Conservation (phyloP, 2,888 invertebrate genomes). For the Microctonus hyperodae region DNA sequence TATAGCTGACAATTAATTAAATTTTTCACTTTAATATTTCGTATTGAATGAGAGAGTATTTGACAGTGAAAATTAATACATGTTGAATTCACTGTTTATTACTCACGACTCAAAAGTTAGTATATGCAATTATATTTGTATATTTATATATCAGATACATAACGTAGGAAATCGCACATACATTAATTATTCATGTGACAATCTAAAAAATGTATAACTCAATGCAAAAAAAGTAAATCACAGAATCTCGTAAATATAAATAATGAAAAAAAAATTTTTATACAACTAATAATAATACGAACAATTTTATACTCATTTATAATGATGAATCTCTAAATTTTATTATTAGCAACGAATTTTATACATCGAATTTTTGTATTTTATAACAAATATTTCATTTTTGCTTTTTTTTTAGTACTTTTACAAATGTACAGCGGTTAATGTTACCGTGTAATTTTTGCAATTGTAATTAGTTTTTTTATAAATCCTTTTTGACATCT, state of each 20-base stretch:
- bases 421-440: not conserved
- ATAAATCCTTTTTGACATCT: not conserved
- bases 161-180: not conserved
- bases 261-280: slow-evolving; percentile 1
- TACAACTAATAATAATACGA: slow-evolving; percentile 7
- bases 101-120: not conserved
- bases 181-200: not conserved
- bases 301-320: not conserved
- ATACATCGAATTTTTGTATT: slow-evolving; percentile 11
- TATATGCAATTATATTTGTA: no score
- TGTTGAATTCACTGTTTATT: not conserved
- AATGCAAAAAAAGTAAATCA: not conserved
- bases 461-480: not conserved
- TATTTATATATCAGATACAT: not conserved
- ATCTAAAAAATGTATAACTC: no score
- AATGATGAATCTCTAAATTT: slow-evolving; percentile 17
- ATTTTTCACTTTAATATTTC: no score
- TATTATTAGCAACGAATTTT: no score
- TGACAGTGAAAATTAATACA: not conserved
- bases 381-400: slow-evolving; percentile 16
- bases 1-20: no score
- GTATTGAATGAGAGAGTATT: not conserved
- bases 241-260: not conserved
- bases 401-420: slow-evolving; percentile 9
- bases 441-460: not conserved